Evolutionary conservation across 30 jellyfish, hydroid and myxozoan species (phyloP), one percentile per base, ranked within the genome.

Genomic region (Phacellophora camtschatica): DNA sequence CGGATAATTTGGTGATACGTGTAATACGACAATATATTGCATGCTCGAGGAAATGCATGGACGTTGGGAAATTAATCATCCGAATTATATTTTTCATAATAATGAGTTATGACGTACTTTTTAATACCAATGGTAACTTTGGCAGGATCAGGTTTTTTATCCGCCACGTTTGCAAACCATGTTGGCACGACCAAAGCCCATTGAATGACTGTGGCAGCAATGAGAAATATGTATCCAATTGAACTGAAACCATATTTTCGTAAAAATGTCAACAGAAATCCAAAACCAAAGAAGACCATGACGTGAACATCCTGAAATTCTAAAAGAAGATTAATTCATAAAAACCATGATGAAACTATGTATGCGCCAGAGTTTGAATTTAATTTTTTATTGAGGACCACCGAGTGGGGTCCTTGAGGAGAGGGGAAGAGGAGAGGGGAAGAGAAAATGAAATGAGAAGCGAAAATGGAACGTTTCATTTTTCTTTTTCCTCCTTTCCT

Each of bases 271-370:
- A 95, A 82, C 80, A 95, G 42, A 45, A 95, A 88, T 2, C 98
- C 99, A 62, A 95, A 90, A 31, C 99, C 99, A 43, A 88, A 42
- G 41, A 94, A 94, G 31, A 94, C 88, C 99, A 94, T 94, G 28
- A 94, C 99, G 45, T 93, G 96, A 50, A 93, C 96, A 87, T 93
- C 99, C 67, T 93, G 99, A 63, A 93, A 93, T 29, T 49, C 99
- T 93, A 62, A 41, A 71, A 42, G 22, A 16, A 15, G 32, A 61
- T 51, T 69, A 19, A 48, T 42, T 28, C 20, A 1, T 6, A 56
- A 56, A 3, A 9, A 3, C 22, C 24, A 5, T 49, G 8, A 27
- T 12, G 4, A 12, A 7, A 7, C 18, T 5, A 30, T 16, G 23
- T 49, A 49, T 49, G 8, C 30, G 16, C 15, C 6, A 13, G 16